Evolutionary conservation across 2,113 vertebrate species (phyloP).

Genomic region (Ovis canadensis): DNA sequence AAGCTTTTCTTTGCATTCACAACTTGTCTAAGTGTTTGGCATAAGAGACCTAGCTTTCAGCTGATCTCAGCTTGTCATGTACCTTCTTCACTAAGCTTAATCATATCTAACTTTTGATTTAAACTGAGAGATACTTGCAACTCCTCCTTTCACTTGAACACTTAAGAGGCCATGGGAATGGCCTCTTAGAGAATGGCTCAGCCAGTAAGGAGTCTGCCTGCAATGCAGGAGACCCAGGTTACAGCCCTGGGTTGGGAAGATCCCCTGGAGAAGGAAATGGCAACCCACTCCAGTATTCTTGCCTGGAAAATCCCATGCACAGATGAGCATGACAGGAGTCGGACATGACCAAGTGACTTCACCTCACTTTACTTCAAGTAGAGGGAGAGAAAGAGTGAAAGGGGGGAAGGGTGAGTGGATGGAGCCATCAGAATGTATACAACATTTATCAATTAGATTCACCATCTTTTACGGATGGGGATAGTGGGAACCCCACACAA

Average conservation of each 20-base stretch:
- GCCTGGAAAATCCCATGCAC: not conserved
- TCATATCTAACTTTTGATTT: not conserved
- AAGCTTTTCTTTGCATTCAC: not conserved
- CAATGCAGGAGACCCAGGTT: not conserved
- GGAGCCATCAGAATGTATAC: not conserved
- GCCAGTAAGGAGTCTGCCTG: not conserved
- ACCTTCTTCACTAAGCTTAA: not conserved
- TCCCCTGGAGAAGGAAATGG: not conserved
- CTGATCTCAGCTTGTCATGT: not conserved
- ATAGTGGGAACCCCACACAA: not conserved
- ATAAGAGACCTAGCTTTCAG: not conserved
- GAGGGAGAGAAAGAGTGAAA: not conserved
- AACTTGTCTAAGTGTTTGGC: not conserved
- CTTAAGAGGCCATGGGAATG: not conserved
- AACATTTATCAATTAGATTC: not conserved
- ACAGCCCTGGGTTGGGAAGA: not conserved
- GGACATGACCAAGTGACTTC: not conserved
- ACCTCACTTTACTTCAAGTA: not conserved
- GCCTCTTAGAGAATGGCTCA: not conserved
- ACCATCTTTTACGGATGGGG: not conserved
- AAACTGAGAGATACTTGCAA: not conserved
- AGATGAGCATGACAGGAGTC: not conserved
- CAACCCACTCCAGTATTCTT: not conserved
- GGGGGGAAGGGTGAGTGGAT: not conserved
- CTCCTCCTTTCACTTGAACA: not conserved